These are phyloP conservation scores for Criorhina ranunculi DNA, from an alignment of 2,888 invertebrate genomes.

Conservation along the genomic window DNA sequence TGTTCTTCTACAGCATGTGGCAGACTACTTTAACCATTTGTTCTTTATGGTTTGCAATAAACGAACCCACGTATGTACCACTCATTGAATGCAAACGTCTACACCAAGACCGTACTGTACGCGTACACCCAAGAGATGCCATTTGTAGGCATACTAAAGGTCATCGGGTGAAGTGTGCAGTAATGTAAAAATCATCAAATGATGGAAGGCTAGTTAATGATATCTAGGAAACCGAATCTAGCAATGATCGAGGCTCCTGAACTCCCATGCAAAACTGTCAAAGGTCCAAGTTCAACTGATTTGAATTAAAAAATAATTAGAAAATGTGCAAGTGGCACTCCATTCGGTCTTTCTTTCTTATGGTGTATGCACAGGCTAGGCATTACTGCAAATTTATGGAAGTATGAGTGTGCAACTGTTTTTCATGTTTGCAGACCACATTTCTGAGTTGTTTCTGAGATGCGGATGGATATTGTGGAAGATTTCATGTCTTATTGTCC, in stretches of 20 bases:
- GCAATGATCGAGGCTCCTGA: constrained; percentile 72
- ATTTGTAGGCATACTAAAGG: constrained; percentile 47
- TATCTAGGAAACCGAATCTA: constrained; percentile 69
- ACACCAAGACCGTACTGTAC: constrained; percentile 17
- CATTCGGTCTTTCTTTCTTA: constrained; percentile 24
- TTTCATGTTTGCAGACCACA: constrained; percentile 19
- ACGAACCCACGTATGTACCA: constrained; percentile 27
- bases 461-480: constrained; percentile 6
- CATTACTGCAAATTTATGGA: constrained; percentile 10
- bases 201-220: constrained; percentile 70
- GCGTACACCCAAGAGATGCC: constrained; percentile 21
- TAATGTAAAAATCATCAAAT: constrained; percentile 62
- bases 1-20: constrained; percentile 37
- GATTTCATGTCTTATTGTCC: not conserved
- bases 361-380: constrained; percentile 1
- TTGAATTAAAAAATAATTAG: constrained; percentile 78
- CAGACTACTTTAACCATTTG: constrained; percentile 60
- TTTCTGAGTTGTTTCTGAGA: not conserved
- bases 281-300: constrained; percentile 78
- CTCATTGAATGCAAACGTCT: constrained; percentile 47
- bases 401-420: constrained; percentile 15
- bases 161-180: constrained; percentile 74
- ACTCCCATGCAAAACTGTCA: constrained; percentile 75
- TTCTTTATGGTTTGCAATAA: constrained; percentile 61
- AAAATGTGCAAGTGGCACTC: constrained; percentile 62